Conservation (phyloP, 2,888 invertebrate species). For the Frankliniella fusca region DNA sequence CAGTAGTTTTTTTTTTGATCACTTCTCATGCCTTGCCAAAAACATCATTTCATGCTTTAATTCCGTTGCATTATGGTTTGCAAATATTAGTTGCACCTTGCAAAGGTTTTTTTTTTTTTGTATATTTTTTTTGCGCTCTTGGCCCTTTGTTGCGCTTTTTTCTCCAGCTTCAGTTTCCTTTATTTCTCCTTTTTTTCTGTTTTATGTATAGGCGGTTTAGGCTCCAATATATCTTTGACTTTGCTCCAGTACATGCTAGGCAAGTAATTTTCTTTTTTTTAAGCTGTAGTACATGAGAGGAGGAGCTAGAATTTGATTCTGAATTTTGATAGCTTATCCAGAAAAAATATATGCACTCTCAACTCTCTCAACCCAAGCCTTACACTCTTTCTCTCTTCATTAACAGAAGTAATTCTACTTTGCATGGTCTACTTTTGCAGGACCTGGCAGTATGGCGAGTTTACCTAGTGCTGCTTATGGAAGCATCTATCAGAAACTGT, state of each 20-base stretch:
- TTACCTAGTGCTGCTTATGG: constrained; percentile 56
- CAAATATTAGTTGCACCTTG: no score
- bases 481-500: constrained; percentile 84
- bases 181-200: not conserved
- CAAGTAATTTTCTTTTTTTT: constrained; percentile 2
- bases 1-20: not conserved
- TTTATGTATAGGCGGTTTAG: constrained; percentile 3
- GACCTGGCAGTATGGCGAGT: constrained; percentile 7
- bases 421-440: not conserved
- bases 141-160: no score
- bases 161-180: not conserved
- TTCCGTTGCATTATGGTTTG: no score
- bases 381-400: not conserved
- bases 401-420: no score
- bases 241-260: constrained; percentile 23
- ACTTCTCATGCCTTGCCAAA: not conserved
- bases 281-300: not conserved
- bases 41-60: no score
- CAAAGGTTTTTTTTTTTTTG: not conserved
- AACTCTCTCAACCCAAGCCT: not conserved
- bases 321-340: not conserved
- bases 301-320: not conserved
- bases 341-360: not conserved
- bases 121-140: not conserved
- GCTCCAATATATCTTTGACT: constrained; percentile 27